These are phyloP conservation scores for Bubo blakistoni DNA, from an alignment of 2,113 vertebrate species.

Conservation along the genomic window DNA sequence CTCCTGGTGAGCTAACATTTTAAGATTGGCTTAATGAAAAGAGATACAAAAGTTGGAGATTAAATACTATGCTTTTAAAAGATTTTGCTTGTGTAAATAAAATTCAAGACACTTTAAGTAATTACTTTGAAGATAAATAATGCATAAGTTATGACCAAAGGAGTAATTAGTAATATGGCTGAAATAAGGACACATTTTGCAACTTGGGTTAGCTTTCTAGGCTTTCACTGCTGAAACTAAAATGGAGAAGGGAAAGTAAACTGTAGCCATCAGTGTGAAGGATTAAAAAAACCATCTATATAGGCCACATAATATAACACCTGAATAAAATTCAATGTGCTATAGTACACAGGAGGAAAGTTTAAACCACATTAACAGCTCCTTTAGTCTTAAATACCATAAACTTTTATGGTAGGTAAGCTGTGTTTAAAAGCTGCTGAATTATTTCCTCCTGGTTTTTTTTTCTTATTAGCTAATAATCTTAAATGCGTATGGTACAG, in stretches of 20 bases:
- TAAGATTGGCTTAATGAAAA: slow-evolving; percentile 51
- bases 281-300: not conserved
- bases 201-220: not conserved
- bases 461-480: not conserved
- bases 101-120: slow-evolving; percentile 56
- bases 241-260: not conserved
- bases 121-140: slow-evolving; percentile 58
- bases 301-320: not conserved
- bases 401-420: not conserved
- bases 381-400: not conserved
- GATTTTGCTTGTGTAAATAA: slow-evolving; percentile 52
- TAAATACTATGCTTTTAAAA: slow-evolving; percentile 60
- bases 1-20: slow-evolving; percentile 26
- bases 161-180: not conserved
- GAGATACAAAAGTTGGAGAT: slow-evolving; percentile 52
- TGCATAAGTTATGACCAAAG: slow-evolving; percentile 3
- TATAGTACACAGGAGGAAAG: not conserved
- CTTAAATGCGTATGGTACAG: not conserved
- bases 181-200: not conserved
- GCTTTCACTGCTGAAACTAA: not conserved
- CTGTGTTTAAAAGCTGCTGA: not conserved
- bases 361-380: not conserved
- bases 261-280: not conserved
- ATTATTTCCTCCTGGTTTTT: not conserved
- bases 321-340: not conserved